Evolutionary conservation across 2,113 vertebrate genomes (phyloP).

Genomic region (Heloderma charlesbogerti): DNA sequence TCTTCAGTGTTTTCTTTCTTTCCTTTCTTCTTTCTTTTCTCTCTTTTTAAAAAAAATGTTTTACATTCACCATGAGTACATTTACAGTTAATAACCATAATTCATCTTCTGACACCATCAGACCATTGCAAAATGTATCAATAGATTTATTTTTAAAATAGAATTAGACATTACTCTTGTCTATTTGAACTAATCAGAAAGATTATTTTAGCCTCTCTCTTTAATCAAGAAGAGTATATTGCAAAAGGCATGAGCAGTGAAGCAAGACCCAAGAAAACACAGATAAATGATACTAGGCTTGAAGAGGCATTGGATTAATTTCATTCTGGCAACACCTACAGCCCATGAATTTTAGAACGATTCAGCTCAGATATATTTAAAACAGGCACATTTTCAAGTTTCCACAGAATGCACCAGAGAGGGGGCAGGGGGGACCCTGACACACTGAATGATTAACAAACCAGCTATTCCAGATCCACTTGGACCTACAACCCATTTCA

Average conservation of each 20-base stretch:
- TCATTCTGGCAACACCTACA: slow-evolving; percentile 46
- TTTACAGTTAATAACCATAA: slow-evolving; percentile 47
- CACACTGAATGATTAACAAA: slow-evolving; percentile 14
- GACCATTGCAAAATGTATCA: slow-evolving; percentile 41
- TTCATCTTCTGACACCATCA: slow-evolving; percentile 56
- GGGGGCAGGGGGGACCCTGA: not conserved
- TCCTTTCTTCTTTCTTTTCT: not conserved
- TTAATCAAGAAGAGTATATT: slow-evolving; percentile 55
- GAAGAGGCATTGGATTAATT: slow-evolving; percentile 34
- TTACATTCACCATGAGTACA: slow-evolving; percentile 8
- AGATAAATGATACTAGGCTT: slow-evolving; percentile 26
- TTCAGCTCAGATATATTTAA: slow-evolving; percentile 23
- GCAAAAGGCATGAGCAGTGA: slow-evolving; percentile 37
- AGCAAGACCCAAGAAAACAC: slow-evolving; percentile 43
- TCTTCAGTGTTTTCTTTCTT: slow-evolving; percentile 20
- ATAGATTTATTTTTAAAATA: slow-evolving; percentile 50
- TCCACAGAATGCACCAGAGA: not conserved
- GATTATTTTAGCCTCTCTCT: slow-evolving; percentile 44
- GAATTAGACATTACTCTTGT: slow-evolving; percentile 49
- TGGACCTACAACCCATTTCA: not conserved
- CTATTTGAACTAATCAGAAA: slow-evolving; percentile 62
- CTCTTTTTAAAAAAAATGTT: not conserved
- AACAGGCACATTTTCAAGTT: slow-evolving; percentile 34
- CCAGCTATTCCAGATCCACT: not conserved
- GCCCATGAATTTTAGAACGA: slow-evolving; percentile 38